Conservation (phyloP, 1,140 invertebrate genomes). For the Lucilia cuprina region DNA sequence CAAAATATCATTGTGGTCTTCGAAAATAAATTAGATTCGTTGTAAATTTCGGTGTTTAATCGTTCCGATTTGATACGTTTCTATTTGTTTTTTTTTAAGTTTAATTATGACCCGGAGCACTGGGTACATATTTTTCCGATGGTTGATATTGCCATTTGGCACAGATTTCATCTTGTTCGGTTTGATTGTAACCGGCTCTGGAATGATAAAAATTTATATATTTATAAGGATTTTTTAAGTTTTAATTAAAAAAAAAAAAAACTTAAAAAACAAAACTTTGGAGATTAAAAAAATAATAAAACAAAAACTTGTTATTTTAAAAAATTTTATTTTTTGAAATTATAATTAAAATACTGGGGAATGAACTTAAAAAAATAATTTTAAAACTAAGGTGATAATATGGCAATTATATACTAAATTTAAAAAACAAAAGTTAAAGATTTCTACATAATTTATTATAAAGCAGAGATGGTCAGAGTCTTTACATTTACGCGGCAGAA, state of each 20-base stretch:
- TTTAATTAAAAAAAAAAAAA: neutral
- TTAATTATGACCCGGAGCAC: conserved; percentile 41
- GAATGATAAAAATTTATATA: neutral
- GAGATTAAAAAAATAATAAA: neutral
- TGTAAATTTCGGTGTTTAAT: neutral
- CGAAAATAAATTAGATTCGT: too few relatives aligned
- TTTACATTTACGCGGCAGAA: too few relatives aligned
- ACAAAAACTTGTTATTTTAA: neutral
- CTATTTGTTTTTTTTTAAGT: neutral
- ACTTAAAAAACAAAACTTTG: neutral
- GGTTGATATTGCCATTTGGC: conserved; percentile 71
- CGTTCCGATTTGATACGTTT: neutral
- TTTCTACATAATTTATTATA: neutral
- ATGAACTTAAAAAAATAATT: neutral
- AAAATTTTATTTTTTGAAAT: neutral
- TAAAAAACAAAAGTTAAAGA: neutral
- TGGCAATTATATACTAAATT: neutral
- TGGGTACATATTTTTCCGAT: conserved; percentile 69
- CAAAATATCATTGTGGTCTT: neutral
- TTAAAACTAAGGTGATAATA: neutral
- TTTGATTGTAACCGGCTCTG: conserved; percentile 68
- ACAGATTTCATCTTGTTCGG: conserved; percentile 67
- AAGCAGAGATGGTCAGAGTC: neutral
- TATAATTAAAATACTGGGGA: neutral
- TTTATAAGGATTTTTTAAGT: neutral